phyloP scores from a whole-genome alignment of 2,113 vertebrate species.

The Rostratula benghalensis region DNA sequence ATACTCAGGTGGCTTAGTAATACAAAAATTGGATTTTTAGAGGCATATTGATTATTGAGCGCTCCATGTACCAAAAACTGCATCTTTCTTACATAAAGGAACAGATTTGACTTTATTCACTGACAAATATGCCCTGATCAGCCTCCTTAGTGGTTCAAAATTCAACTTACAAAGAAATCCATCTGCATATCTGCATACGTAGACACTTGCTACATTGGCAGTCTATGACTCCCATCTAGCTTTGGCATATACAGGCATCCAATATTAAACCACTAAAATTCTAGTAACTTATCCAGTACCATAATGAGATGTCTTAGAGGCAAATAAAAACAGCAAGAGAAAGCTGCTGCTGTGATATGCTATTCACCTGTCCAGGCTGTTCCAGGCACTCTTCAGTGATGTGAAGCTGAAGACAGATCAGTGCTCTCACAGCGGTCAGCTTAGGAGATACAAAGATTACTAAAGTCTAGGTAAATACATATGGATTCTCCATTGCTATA shows the following conservation, averaged over 20 bases:
- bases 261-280: neutral
- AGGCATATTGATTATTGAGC: neutral
- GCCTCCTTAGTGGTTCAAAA: neutral
- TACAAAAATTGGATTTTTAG: neutral
- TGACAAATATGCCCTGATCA: neutral
- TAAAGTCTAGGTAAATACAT: neutral
- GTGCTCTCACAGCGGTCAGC: accelerated
- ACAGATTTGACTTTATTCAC: accelerated
- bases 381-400: neutral
- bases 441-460: neutral
- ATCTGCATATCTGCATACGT: neutral
- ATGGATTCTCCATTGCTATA: neutral
- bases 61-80: neutral
- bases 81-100: neutral
- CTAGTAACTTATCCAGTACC: neutral
- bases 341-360: neutral
- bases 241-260: neutral
- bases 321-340: neutral
- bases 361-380: neutral
- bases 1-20: neutral
- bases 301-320: neutral
- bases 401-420: neutral
- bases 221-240: neutral
- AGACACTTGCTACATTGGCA: neutral
- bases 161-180: neutral